A percentile compares a stretch with the other conserved stretches of the same genome.
Conservation (phyloP, 1,140 invertebrate genomes). For the Phymastichus coffea region DNA sequence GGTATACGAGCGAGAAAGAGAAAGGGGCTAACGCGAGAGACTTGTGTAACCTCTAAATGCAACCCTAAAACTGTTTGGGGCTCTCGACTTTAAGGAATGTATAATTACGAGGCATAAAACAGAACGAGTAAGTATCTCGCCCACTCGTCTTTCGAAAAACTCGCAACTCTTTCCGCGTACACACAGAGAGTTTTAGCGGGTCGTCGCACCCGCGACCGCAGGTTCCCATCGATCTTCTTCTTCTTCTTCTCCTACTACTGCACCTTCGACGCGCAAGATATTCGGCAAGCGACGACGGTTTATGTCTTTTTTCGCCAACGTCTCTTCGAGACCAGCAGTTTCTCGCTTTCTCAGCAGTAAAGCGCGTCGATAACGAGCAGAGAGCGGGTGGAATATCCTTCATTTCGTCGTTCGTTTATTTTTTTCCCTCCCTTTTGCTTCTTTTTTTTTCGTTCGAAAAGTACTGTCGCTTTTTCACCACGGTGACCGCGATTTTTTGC, state of each 20-base stretch:
- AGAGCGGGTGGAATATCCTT: background rate
- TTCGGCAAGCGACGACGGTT: constrained; percentile 3
- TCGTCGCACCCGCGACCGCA: constrained; percentile 15
- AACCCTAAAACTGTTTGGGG: constrained; percentile 17
- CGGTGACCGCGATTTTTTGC: background rate
- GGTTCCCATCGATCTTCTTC: constrained; percentile 23
- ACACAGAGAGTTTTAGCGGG: background rate
- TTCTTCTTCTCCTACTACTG: background rate
- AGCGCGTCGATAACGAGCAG: constrained; percentile 7
- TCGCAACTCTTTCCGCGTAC: constrained; percentile 2
- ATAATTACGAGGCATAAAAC: constrained; percentile 28
- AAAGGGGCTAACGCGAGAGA: background rate
- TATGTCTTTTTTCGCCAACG: constrained; percentile 11
- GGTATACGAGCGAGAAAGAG: background rate
- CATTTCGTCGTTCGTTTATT: no score
- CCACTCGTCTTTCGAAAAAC: constrained; percentile 4
- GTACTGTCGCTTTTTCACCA: background rate
- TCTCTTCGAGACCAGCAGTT: background rate
- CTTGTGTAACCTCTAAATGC: constrained; percentile 5
- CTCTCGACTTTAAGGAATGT: constrained; percentile 7
- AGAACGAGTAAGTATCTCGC: constrained; percentile 12
- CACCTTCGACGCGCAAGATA: background rate
- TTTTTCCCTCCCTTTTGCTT: no score
- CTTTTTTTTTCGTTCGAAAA: no score
- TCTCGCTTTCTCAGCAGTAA: constrained; percentile 15